Conservation (phyloP, 2,888 invertebrate genomes). For the Tholera decimalis region DNA sequence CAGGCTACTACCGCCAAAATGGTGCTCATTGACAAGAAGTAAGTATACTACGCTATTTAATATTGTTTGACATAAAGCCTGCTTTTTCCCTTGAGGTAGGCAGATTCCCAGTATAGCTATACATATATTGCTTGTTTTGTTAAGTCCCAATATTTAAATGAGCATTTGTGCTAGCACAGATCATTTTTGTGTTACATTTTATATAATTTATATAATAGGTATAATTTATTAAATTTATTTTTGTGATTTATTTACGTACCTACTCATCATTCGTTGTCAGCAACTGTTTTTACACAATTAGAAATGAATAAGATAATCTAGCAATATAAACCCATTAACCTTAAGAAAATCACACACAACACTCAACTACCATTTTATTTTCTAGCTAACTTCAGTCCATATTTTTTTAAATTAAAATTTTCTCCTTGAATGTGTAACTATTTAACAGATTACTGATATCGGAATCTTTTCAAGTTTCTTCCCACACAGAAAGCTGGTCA, state of each 20-base stretch:
- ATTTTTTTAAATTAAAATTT: neutral
- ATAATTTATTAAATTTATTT: too few relatives aligned
- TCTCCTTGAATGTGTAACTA: neutral
- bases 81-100: too few relatives aligned
- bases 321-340: too few relatives aligned
- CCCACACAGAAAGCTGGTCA: constrained; percentile 88
- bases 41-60: constrained; percentile 66
- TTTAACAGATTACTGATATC: constrained; percentile 61
- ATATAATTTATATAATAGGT: too few relatives aligned
- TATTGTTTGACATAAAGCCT: too few relatives aligned
- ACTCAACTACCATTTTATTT: neutral
- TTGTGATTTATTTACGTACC: too few relatives aligned
- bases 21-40: constrained; percentile 93
- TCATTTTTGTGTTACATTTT: too few relatives aligned
- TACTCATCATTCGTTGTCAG: neutral
- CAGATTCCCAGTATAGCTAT: too few relatives aligned
- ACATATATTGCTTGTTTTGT: neutral
- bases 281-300: neutral
- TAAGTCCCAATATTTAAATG: neutral
- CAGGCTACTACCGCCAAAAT: constrained; percentile 89
- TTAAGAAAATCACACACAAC: too few relatives aligned
- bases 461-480: constrained; percentile 83
- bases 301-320: too few relatives aligned
- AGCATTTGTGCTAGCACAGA: too few relatives aligned
- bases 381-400: neutral